A percentile compares a stretch with the other conserved stretches of the same genome.
phyloP scores from a whole-genome alignment of 1,140 invertebrate species.

The Penaeus japonicus region DNA sequence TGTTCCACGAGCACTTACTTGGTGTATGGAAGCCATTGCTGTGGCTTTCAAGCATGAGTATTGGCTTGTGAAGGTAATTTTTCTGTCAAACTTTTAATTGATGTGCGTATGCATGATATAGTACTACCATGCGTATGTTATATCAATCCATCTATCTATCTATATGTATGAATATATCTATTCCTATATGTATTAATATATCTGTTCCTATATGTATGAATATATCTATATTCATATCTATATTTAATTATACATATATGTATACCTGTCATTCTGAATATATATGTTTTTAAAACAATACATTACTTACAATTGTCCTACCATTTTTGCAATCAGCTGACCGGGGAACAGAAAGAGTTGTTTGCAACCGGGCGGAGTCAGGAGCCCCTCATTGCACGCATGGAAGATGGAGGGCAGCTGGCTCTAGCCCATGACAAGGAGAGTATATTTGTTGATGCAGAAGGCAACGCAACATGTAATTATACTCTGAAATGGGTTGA shows the following conservation, averaged over 20 bases:
- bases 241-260: no score
- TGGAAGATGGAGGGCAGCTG: constrained; percentile 77
- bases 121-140: no score
- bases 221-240: no score
- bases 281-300: no score
- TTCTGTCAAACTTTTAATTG: not conserved
- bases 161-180: no score
- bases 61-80: constrained; percentile 51
- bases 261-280: no score
- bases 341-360: constrained; percentile 77
- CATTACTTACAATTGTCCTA: no score
- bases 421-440: constrained; percentile 84
- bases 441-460: constrained; percentile 80
- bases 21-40: constrained; percentile 79
- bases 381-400: constrained; percentile 82
- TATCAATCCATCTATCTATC: no score
- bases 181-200: no score
- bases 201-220: no score
- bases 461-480: constrained; percentile 75
- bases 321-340: constrained; percentile 59
- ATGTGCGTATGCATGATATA: no score
- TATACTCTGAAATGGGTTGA: constrained; percentile 85
- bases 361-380: constrained; percentile 84
- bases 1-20: constrained; percentile 83
- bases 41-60: constrained; percentile 56